These are phyloP conservation scores for Aphaenogaster rudis DNA, from an alignment of 1,140 invertebrate species.

Conservation along the genomic window DNA sequence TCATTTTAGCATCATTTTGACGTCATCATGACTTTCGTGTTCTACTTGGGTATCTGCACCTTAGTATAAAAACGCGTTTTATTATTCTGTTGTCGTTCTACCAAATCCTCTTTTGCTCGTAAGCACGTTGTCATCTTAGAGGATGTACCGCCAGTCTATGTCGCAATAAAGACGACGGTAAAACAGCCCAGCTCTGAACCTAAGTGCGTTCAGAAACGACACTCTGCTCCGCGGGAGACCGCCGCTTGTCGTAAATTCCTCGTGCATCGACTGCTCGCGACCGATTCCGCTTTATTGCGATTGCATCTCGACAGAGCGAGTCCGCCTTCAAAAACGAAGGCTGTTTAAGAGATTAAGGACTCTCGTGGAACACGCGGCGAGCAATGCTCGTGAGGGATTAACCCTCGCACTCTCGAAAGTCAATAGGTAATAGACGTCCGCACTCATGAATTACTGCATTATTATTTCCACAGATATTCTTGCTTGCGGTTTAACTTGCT, in stretches of 20 bases:
- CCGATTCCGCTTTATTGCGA: slow-evolving; percentile 54
- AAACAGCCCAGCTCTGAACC: not conserved
- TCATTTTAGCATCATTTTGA: too few relatives aligned
- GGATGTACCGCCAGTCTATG: slow-evolving; percentile 65
- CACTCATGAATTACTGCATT: slow-evolving; percentile 35
- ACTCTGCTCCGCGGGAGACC: slow-evolving; percentile 30
- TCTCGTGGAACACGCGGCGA: slow-evolving; percentile 9
- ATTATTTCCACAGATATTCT: slow-evolving; percentile 37
- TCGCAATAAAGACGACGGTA: slow-evolving; percentile 61
- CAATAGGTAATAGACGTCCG: slow-evolving; percentile 45
- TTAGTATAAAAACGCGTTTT: not conserved
- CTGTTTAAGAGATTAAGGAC: slow-evolving; percentile 46
- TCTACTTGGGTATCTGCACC: not conserved
- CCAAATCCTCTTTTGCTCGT: slow-evolving; percentile 49
- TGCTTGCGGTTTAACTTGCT: not conserved
- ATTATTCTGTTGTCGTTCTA: slow-evolving; percentile 23
- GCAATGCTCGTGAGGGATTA: slow-evolving; percentile 37
- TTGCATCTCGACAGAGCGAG: slow-evolving; percentile 33
- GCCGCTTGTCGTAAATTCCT: slow-evolving; percentile 38
- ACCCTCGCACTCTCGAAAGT: slow-evolving; percentile 22
- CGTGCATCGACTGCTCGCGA: slow-evolving; percentile 41
- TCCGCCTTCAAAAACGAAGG: slow-evolving; percentile 34
- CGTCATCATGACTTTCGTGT: too few relatives aligned
- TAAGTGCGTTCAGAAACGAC: slow-evolving; percentile 51
- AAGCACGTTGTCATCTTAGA: slow-evolving; percentile 3